Percentiles rank a stretch among this genome's conserved stretches.
Conservation (phyloP, 2,888 invertebrate genomes). For the Diachrysia chrysitis region DNA sequence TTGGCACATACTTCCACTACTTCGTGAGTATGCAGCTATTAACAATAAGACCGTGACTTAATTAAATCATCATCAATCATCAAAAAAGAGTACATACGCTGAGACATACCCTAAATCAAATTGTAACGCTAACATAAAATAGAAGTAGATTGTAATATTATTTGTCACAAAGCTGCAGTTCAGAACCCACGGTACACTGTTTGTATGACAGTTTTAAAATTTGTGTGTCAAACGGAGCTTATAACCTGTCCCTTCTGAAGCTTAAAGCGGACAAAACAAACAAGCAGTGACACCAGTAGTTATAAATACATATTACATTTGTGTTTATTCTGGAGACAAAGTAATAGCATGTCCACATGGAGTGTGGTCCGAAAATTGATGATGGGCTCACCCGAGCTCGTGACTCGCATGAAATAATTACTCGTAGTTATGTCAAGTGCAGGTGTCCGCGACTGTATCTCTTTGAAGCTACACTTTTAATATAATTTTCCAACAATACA, state of each 20-base stretch:
- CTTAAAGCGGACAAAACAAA: constrained; percentile 37
- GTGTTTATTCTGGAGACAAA: constrained; percentile 65
- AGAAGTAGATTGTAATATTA: neutral
- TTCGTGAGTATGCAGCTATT: constrained; percentile 96
- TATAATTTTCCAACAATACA: neutral
- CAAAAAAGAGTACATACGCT: neutral
- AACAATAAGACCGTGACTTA: constrained; percentile 30
- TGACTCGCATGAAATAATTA: constrained; percentile 41
- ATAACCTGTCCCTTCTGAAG: constrained; percentile 16
- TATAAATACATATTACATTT: constrained; percentile 54
- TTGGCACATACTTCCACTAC: constrained; percentile 99
- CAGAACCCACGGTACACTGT: neutral
- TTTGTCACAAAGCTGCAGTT: neutral
- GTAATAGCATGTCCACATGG: constrained; percentile 62
- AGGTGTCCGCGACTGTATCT: neutral
- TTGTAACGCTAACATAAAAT: neutral
- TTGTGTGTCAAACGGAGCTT: constrained; percentile 26
- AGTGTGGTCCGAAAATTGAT: constrained; percentile 66
- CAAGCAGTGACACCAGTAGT: constrained; percentile 22
- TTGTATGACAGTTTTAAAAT: constrained; percentile 14
- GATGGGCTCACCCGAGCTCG: constrained; percentile 44
- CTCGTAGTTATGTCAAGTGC: constrained; percentile 12
- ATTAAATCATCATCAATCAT: constrained; percentile 12
- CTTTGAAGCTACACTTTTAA: neutral
- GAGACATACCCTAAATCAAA: neutral